Base-by-base conservation (phyloP, 1,140 invertebrate species). In the Tyrophagus putrescentiae region DNA sequence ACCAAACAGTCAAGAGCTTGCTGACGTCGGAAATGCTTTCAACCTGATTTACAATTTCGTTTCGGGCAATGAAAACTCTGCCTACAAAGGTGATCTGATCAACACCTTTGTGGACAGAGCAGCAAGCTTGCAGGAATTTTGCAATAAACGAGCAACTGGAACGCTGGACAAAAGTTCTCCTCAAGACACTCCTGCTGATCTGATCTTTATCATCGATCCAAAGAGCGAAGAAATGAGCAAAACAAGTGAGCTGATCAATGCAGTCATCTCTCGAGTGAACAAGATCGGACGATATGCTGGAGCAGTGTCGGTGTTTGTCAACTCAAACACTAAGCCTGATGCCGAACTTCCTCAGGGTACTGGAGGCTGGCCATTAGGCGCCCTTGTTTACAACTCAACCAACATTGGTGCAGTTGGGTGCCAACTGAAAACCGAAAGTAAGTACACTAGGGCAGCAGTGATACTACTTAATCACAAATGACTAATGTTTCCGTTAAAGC, bases 141-240 rank as follows among this genome's bases (percentile, higher is more conserved):
- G 57, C 23, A 16, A 18, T n/a, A 42, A 13, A 54, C 16, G 39
- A 59, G 41, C 57, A 3, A n/a, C 34, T 4, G 56, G 56, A n/a
- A 42, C 25, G 18, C n/a, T 59, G 7, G 57, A 44, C 28, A 41
- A 60, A 28, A 60, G 25, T 57, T 16, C 39, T 9, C 60, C 50
- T 5, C 60, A 58, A 29, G 62, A 63, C 33, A 63, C 57, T 18
- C 57, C 62, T 28, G 45, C 45, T 6, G 62, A 63, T 60, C n/a
- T 63, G 13, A 36, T 63, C 28, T 45, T 60, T 25, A 33, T 54
- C 9, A 25, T 63, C 21, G 62, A 63, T 41, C 44, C 23, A 7
- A 45, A 44, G 13, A 18, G 5, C 5, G 45, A 60, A n/a, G 29
- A 60, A 21, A 3, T 60, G 3, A 21, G 31, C 18, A 29, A 59